These are phyloP conservation scores for Tenthredo amoena DNA, from an alignment of 2,888 invertebrate genomes.

Conservation along the genomic window DNA sequence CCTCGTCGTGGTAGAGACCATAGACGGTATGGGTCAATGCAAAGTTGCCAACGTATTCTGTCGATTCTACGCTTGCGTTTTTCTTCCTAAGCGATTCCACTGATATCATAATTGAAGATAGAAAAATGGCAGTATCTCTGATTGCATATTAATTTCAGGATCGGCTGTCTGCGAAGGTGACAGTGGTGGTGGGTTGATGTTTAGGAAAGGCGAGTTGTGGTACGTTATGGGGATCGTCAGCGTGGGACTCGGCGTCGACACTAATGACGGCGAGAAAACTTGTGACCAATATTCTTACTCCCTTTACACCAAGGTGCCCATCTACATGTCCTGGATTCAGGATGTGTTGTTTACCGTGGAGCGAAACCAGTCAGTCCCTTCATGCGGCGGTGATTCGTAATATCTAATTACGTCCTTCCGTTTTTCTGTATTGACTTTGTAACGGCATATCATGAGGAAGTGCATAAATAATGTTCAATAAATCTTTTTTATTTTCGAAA, in stretches of 20 bases:
- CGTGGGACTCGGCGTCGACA: slow-evolving; percentile 68
- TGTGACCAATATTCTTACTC: slow-evolving; percentile 74
- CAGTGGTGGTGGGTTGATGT: slow-evolving; percentile 79
- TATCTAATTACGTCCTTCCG: not conserved
- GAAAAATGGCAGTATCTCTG: not conserved
- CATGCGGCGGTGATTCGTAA: not conserved
- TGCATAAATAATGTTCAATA: not conserved
- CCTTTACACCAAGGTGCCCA: slow-evolving; percentile 73
- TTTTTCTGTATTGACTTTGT: not conserved
- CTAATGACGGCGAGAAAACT: slow-evolving; percentile 58
- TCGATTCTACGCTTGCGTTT: not conserved
- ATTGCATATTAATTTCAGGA: slow-evolving; percentile 65
- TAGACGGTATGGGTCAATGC: no score
- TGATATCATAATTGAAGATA: not conserved
- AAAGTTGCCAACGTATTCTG: no score
- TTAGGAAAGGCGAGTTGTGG: slow-evolving; percentile 71
- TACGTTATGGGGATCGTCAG: slow-evolving; percentile 79
- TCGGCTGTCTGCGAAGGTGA: slow-evolving; percentile 78
- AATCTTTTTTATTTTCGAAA: not conserved
- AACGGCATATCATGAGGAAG: not conserved
- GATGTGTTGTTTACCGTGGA: slow-evolving; percentile 65
- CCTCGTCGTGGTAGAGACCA: not conserved
- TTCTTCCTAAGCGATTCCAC: not conserved
- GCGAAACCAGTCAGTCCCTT: slow-evolving; percentile 56
- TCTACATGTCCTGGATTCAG: slow-evolving; percentile 71